Conservation (phyloP, 2,797 vertebrate species). For the Buceros bicornis region DNA sequence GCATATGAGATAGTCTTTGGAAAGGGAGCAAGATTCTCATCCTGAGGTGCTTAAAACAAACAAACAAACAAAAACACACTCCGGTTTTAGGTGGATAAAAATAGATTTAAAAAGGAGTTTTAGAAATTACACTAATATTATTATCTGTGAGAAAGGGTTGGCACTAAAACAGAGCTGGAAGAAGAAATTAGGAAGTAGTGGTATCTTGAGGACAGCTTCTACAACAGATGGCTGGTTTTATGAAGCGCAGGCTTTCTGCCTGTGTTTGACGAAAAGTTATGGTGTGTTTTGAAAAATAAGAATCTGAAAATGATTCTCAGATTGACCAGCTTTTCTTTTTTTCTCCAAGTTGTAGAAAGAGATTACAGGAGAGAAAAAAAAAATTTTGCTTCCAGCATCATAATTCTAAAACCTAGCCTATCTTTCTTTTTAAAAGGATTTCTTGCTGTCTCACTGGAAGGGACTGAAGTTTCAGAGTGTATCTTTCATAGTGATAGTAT, state of each 20-base stretch:
- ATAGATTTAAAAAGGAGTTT: not conserved
- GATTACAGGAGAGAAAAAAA: not conserved
- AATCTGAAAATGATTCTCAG: not conserved
- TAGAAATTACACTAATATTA: not conserved
- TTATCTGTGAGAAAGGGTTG: not conserved
- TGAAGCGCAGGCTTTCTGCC: not conserved
- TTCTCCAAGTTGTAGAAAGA: not conserved
- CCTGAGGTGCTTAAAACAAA: not conserved
- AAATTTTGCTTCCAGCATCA: not conserved
- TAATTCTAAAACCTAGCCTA: not conserved
- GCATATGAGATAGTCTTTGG: not conserved
- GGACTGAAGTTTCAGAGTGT: not conserved
- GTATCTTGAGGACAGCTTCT: not conserved
- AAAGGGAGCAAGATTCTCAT: not conserved
- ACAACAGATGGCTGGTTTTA: not conserved
- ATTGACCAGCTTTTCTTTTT: not conserved
- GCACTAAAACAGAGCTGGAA: not conserved
- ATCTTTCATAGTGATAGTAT: not conserved
- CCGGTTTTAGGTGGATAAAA: not conserved
- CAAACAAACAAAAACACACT: too few relatives aligned
- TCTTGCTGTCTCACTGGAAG: not conserved
- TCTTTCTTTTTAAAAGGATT: not conserved
- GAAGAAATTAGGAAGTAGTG: not conserved
- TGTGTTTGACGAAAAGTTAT: not conserved
- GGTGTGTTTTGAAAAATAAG: not conserved